Evolutionary conservation across 2,888 invertebrate genomes (phyloP), one percentile per base, ranked within the genome.

Genomic region (Andrena flavipes): DNA sequence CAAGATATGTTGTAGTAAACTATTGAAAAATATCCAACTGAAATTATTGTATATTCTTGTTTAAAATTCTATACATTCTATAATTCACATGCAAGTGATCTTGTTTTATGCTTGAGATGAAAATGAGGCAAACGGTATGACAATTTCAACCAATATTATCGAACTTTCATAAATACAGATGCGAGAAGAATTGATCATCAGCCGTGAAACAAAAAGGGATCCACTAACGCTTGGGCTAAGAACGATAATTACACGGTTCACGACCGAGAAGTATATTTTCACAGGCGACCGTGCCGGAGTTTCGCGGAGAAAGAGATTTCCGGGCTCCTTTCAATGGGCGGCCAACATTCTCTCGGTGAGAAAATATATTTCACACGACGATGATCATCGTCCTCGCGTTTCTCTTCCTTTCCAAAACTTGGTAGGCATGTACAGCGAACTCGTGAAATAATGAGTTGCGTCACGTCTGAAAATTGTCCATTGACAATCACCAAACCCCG

Each of bases 301-400:
- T 84, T 87, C 76, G 73, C 76, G 84, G 82, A 81, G 88, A 86
- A 80, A 85, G 86, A 87, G 86, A 86, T 88, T 88, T 88, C 87
- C 87, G 87, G 87, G 74, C 87, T 86, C 81, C 84, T 88, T 88
- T 87, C 87, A 82, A 84, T 67, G 82, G 82, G 60, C 82, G 79
- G 49, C 68, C 76, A 78, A 68, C 82, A 68, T 85, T 79, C 82
- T 77, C 82, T 65, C 68, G 72, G 79, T 87, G 87, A 82, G 87
- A 88, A 87, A 83, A 84, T 75, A 71, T 80, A 62, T 87, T 82
- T 86, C 84, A 60, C 87, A 79, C 82, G 85, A 68, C 74, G 82
- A 85, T 77, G 84, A 84, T 80, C 76, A 84, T 79, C 76, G 71
- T 72, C 63, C 30, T 71, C 42, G 51, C 71, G 73, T 76, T 80